Conservation (phyloP, 2,888 invertebrate genomes). For the Leptodirus hochenwartii region DNA sequence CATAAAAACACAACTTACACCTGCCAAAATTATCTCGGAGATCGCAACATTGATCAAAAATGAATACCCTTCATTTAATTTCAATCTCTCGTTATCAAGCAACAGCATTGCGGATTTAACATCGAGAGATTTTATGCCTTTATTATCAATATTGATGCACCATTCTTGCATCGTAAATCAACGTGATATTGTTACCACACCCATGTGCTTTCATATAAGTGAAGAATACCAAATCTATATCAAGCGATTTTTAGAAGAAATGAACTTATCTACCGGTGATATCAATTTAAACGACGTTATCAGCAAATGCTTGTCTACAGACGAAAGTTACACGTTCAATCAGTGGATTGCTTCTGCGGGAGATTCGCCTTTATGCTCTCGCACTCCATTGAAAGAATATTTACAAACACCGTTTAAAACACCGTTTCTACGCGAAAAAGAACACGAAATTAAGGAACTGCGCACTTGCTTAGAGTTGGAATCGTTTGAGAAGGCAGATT, state of each 20-base stretch:
- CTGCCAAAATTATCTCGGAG: too few species aligned
- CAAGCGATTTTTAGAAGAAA: conserved; percentile 21
- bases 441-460: conserved; percentile 31
- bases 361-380: conserved; percentile 11
- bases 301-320: conserved; percentile 13
- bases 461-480: conserved; percentile 40
- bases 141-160: conserved; percentile 23
- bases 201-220: conserved; percentile 20
- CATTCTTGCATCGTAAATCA: conserved; percentile 23
- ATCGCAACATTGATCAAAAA: too few species aligned
- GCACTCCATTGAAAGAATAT: conserved; percentile 20
- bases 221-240: conserved; percentile 19
- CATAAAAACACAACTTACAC: too few species aligned
- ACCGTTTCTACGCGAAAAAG: conserved; percentile 17
- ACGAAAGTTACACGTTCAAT: conserved; percentile 6
- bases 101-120: too few species aligned
- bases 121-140: too few species aligned
- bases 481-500: conserved; percentile 39
- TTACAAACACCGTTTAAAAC: conserved; percentile 19
- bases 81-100: too few species aligned
- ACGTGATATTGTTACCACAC: conserved; percentile 21
- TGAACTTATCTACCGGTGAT: conserved; percentile 15
- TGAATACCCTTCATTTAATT: too few species aligned
- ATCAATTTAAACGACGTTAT: conserved; percentile 17
- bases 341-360: conserved; percentile 14